A percentile compares a stretch with the other conserved stretches of the same genome.
phyloP scores from a whole-genome alignment of 2,797 vertebrate species.

The Aselliscus stoliczkanus region DNA sequence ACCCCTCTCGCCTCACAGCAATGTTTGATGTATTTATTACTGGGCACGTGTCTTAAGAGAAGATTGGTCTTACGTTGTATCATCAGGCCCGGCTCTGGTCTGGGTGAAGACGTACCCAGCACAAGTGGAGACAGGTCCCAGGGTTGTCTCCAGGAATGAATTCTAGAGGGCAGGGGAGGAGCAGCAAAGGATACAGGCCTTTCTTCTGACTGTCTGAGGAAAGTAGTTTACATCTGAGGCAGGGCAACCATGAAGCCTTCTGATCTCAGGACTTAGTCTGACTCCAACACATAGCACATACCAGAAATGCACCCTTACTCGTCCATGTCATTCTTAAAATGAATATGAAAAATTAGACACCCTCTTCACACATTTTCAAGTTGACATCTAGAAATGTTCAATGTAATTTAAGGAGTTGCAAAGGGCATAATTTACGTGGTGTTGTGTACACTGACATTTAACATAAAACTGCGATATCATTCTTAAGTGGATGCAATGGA shows the following conservation, averaged over 20 bases:
- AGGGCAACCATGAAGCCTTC: background rate
- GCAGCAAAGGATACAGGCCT: background rate
- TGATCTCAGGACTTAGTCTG: background rate
- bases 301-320: background rate
- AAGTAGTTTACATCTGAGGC: background rate
- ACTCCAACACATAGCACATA: background rate
- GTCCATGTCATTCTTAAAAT: background rate
- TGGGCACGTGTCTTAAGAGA: too few relatives aligned
- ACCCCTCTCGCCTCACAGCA: background rate
- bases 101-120: background rate
- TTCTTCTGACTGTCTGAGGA: background rate
- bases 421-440: background rate
- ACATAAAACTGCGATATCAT: background rate
- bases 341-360: background rate
- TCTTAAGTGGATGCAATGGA: background rate
- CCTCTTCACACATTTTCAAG: background rate
- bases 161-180: background rate
- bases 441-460: background rate
- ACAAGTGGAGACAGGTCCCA: background rate
- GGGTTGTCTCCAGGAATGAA: background rate
- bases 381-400: slow-evolving; percentile 2
- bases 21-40: background rate
- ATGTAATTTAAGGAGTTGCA: background rate
- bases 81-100: background rate
- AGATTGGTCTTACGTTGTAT: background rate